Evolutionary conservation across 1,140 invertebrate species (phyloP).

Genomic region (Apis laboriosa): DNA sequence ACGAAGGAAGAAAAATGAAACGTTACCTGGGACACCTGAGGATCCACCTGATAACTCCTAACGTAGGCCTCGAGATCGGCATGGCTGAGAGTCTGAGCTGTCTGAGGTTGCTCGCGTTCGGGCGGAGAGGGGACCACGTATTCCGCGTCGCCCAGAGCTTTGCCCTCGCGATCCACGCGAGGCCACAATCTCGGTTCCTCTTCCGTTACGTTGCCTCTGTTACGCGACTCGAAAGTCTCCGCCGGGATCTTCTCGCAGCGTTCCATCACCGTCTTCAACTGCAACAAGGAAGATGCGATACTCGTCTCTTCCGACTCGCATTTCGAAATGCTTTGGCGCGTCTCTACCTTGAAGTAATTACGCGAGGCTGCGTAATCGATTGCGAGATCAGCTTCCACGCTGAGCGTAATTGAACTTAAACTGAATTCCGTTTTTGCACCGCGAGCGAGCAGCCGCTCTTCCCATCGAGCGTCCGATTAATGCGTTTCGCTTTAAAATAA

Average conservation of each 20-base stretch:
- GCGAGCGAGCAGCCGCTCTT: neutral
- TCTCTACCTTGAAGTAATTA: neutral
- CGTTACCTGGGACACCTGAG: slow-evolving; percentile 76
- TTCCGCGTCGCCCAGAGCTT: slow-evolving; percentile 84
- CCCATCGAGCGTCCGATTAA: neutral
- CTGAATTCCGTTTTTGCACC: neutral
- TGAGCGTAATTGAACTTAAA: slow-evolving; percentile 15
- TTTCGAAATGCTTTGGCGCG: slow-evolving; percentile 11
- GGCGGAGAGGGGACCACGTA: slow-evolving; percentile 89
- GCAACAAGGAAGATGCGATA: slow-evolving; percentile 52
- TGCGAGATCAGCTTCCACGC: neutral
- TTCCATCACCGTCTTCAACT: slow-evolving; percentile 89
- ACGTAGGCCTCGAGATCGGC: slow-evolving; percentile 81
- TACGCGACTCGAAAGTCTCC: slow-evolving; percentile 83
- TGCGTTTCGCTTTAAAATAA: slow-evolving; percentile 30
- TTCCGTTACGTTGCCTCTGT: slow-evolving; percentile 70
- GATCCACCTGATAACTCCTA: slow-evolving; percentile 80
- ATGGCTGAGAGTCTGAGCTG: slow-evolving; percentile 80
- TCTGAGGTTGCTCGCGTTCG: slow-evolving; percentile 83
- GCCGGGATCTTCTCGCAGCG: slow-evolving; percentile 87
- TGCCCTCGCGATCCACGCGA: slow-evolving; percentile 85
- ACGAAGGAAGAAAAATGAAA: too few species aligned
- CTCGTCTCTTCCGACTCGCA: slow-evolving; percentile 14
- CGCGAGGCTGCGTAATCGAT: slow-evolving; percentile 11
- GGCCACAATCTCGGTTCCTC: slow-evolving; percentile 81